Conservation (phyloP, 2,797 vertebrate genomes). For the Sebastes steindachneri region DNA sequence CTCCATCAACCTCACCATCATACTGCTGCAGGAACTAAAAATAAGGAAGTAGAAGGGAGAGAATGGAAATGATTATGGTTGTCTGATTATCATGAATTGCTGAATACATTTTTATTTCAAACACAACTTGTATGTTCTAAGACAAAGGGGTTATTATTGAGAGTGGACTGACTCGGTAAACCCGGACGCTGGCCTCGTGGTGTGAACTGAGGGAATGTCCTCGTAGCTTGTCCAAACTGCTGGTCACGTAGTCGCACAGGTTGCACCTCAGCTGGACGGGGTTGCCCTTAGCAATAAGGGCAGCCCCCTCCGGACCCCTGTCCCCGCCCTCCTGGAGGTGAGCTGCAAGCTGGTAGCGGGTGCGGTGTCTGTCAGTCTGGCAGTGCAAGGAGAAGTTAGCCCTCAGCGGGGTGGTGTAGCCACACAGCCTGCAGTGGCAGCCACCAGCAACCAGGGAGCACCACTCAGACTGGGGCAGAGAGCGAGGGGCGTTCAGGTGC, state of each 20-base stretch:
- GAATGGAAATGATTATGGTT: background rate
- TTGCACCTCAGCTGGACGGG: slow-evolving; percentile 95
- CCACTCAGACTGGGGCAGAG: slow-evolving; percentile 95
- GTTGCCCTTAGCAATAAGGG: slow-evolving; percentile 91
- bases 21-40: slow-evolving; percentile 95
- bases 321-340: slow-evolving; percentile 88
- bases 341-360: slow-evolving; percentile 96
- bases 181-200: slow-evolving; percentile 93
- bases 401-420: slow-evolving; percentile 97
- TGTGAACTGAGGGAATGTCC: slow-evolving; percentile 93
- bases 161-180: slow-evolving; percentile 90
- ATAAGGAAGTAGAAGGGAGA: background rate
- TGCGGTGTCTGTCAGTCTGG: slow-evolving; percentile 97
- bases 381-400: slow-evolving; percentile 99
- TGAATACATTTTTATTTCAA: background rate
- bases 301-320: slow-evolving; percentile 86
- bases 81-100: background rate
- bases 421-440: slow-evolving; percentile 95
- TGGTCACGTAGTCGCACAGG: slow-evolving; percentile 95
- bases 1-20: slow-evolving; percentile 90
- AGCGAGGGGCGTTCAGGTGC: slow-evolving; percentile 92
- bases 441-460: slow-evolving; percentile 94
- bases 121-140: background rate
- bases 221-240: slow-evolving; percentile 95
- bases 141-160: background rate